Evolutionary conservation across 2,888 invertebrate species (phyloP).

Genomic region (Calephelis perditalis): DNA sequence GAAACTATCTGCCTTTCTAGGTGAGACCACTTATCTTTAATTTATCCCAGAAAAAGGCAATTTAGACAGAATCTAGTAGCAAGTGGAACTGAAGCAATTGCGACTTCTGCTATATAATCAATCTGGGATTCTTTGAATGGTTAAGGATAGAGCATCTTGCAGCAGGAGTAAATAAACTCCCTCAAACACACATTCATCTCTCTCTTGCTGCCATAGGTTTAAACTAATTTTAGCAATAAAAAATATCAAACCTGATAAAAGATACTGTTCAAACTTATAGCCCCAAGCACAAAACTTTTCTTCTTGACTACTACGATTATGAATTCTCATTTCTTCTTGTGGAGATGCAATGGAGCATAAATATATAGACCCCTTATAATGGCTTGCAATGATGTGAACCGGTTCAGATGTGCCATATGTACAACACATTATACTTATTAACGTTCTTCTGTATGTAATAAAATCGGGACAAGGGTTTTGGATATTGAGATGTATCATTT

Average conservation of each 20-base stretch:
- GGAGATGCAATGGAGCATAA: conserved; percentile 35
- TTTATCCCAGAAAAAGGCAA: too few relatives aligned
- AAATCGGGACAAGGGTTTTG: conserved; percentile 28
- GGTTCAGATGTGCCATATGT: conserved; percentile 31
- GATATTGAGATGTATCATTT: conserved; percentile 26
- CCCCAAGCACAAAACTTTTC: conserved; percentile 32
- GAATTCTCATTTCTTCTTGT: conserved; percentile 26
- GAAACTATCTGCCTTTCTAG: too few relatives aligned
- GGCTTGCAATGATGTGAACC: conserved; percentile 27
- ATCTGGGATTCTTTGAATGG: too few relatives aligned
- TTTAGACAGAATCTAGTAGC: too few relatives aligned
- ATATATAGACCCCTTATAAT: conserved; percentile 40
- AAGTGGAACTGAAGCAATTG: too few relatives aligned
- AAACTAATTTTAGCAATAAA: too few relatives aligned
- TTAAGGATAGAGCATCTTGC: too few relatives aligned
- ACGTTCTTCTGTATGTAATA: conserved; percentile 39
- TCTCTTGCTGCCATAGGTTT: too few relatives aligned
- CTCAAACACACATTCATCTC: too few relatives aligned
- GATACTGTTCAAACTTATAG: conserved; percentile 34
- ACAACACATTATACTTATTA: conserved; percentile 39
- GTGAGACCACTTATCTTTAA: too few relatives aligned
- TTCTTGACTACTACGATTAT: conserved; percentile 27
- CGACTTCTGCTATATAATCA: too few relatives aligned
- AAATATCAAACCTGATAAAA: conserved; percentile 36
- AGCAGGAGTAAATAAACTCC: too few relatives aligned